Evolutionary conservation across 2,888 invertebrate genomes (phyloP), one percentile per base, ranked within the genome.

Genomic region (Clanis bilineata): DNA sequence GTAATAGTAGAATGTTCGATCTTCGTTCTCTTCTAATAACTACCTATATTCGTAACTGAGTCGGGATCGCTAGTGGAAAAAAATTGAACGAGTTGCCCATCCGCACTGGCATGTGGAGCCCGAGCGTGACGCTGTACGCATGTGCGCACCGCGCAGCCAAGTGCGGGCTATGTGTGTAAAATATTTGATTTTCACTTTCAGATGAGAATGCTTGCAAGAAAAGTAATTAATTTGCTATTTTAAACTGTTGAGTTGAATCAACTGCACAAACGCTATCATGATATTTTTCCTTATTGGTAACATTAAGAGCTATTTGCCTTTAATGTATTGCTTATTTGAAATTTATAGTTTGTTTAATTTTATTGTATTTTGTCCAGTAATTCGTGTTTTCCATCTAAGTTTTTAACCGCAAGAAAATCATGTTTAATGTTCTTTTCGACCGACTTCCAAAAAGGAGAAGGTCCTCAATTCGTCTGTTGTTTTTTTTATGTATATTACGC

Each of bases 111-210:
- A 76, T 76, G 66, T 78, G 76, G 66, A 72, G 67, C 68, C 68
- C 69, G 77, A 75, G 84, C 82, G 80, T 79, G 77, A 72, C 72
- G 68, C 67, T 69, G 62, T 66, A 63, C 64, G 66, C 63, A 57
- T 67, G 68, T 75, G 70, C 72, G 43, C 56, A 56, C 28, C 12
- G 41, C 18, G 25, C 47, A 38, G 47, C 38, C 47, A 15, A 70
- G 51, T 51, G 32, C 51, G 51, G 51, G 15, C 28, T 51, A 51
- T 51, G 51, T 72, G 75, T 67, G 70, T 67, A 72, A 73, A 71
- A 73, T 76, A 77, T 71, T 73, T 62, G 71, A 84, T 84, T 90
- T 89, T 90, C 89, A 89, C 90, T 90, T 89, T 90, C 89, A 85
- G 79, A 76, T 75, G 73, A 56, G 45, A 45, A 56, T 60, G 39